Base-by-base conservation (phyloP, 37 sponge, comb jelly and placozoan species). In the Cliona cf. orientalis region DNA sequence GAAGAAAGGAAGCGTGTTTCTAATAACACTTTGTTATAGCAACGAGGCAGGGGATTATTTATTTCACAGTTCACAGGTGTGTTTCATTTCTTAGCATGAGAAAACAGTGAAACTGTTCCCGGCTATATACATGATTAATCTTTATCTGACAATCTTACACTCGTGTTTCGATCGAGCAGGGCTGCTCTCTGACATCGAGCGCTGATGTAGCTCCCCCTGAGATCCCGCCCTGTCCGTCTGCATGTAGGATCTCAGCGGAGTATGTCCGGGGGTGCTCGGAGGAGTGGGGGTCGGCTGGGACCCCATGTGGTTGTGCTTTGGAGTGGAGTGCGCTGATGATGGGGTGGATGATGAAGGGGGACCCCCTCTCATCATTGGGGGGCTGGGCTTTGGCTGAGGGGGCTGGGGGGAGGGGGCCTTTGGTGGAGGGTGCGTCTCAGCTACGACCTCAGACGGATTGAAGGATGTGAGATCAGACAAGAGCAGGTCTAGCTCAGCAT, bases 401-500 rank as follows among this genome's bases (percentile, higher is more conserved):
- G 33, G 65, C 35, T 38, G 46, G 56, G 32, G 19, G 63, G 23
- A 40, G 34, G 71, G 58, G 39, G 1, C 28, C 1, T 57, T 32
- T 49, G 0, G 82, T 28, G 74, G 45, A 44, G 66, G 75, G 33
- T 60, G 59, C 19, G 57, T 42, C 37, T 43, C 35, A 3, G 82
- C 72, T 49, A 91, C 91, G 12, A 46, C 74, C n/a, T 76, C 66
- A 19, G 45, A 39, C 14, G 94, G 94, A 59, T 93, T 74, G 79
- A 93, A 93, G 21, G 77, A 71, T 26, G 56, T 82, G 59, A 93
- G 75, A 43, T 93, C 94, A 65, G 58, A 40, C 49, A 93, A 80
- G 28, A 93, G 78, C 2, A 82, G 78, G 66, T 93, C 94, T 11
- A 93, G 87, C 59, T 93, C 94, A 76, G 88, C 69, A 66, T 86